Evolutionary conservation across 92 coral and sea anemone species (phyloP).

Genomic region (Hydrozoanthus gracilis): DNA sequence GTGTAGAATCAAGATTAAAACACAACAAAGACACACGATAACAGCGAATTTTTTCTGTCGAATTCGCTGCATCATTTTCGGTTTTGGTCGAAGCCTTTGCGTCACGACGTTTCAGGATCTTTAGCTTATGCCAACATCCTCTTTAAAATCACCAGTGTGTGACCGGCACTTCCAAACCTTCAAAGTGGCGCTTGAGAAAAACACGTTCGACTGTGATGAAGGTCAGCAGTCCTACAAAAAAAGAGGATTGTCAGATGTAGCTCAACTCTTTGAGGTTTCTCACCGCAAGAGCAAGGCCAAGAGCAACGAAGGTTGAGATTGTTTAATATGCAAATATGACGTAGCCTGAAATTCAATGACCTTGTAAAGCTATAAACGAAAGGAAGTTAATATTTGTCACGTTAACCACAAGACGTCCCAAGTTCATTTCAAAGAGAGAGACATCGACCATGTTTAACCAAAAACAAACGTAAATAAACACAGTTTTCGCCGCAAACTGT

Average conservation of each 20-base stretch:
- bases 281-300: no score
- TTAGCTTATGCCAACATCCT: not conserved
- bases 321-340: no score
- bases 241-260: not conserved
- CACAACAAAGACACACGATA: constrained; percentile 2
- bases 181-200: not conserved
- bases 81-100: not conserved
- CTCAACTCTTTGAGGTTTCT: not conserved
- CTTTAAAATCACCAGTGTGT: not conserved
- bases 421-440: no score
- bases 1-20: constrained; percentile 11
- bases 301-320: no score
- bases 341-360: no score
- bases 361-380: no score
- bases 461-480: no score
- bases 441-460: no score
- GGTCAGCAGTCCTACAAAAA: not conserved
- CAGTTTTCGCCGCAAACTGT: no score
- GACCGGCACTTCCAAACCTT: not conserved
- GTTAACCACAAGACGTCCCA: no score
- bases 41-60: constrained; percentile 21
- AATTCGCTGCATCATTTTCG: constrained; percentile 18
- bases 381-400: no score
- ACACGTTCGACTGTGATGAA: not conserved
- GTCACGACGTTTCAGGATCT: not conserved